Conservation (phyloP, 2,888 invertebrate genomes). For the Germaria angustata region DNA sequence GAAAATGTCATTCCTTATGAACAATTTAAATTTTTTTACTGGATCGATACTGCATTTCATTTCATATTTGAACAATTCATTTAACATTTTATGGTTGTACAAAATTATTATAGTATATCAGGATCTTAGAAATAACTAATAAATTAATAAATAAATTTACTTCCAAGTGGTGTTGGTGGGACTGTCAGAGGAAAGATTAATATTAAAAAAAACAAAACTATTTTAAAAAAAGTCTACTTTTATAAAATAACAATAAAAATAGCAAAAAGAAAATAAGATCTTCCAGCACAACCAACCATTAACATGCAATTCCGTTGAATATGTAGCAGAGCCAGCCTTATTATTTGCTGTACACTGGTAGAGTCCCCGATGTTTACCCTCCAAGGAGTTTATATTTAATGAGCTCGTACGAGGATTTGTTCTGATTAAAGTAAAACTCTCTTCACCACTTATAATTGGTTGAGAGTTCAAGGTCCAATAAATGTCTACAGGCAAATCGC, state of each 20-base stretch:
- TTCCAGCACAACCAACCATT: slow-evolving; percentile 81
- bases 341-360: slow-evolving; percentile 85
- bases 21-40: no score
- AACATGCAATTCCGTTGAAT: slow-evolving; percentile 83
- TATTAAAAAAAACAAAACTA: background rate
- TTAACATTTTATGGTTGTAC: no score
- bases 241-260: background rate
- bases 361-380: slow-evolving; percentile 83
- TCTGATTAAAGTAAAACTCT: slow-evolving; percentile 82
- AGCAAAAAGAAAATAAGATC: background rate
- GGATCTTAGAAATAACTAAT: no score
- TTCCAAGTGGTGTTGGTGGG: no score
- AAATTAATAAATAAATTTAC: no score
- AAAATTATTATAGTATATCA: no score
- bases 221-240: background rate
- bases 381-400: slow-evolving; percentile 83
- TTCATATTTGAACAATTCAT: no score
- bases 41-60: no score
- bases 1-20: no score
- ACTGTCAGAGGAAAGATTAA: background rate
- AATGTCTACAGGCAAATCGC: slow-evolving; percentile 88
- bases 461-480: slow-evolving; percentile 83
- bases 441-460: slow-evolving; percentile 84
- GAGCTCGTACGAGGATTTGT: slow-evolving; percentile 83
- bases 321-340: slow-evolving; percentile 81